Conservation (phyloP, 2,797 vertebrate genomes). For the Cetoscarus ocellatus region DNA sequence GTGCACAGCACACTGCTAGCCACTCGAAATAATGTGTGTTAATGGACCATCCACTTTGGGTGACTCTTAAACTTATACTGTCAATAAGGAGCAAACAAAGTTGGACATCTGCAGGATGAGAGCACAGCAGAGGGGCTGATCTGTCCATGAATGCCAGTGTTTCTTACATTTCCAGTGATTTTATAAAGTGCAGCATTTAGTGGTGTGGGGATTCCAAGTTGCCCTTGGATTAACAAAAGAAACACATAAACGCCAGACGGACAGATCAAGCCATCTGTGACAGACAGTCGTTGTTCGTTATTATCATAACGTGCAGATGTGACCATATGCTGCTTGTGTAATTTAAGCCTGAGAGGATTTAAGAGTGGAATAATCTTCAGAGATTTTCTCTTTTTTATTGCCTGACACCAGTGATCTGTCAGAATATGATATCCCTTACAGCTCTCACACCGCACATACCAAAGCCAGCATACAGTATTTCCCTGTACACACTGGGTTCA, state of each 20-base stretch:
- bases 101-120: constrained; percentile 34
- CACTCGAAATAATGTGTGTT: constrained; percentile 48
- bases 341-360: constrained; percentile 44
- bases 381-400: constrained; percentile 38
- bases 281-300: constrained; percentile 25
- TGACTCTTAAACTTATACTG: constrained; percentile 46
- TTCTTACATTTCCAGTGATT: constrained; percentile 24
- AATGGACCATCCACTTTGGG: constrained; percentile 53
- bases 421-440: constrained; percentile 24
- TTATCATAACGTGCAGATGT: constrained; percentile 37
- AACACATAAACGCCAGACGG: constrained; percentile 8
- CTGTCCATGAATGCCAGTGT: not conserved
- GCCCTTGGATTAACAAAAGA: constrained; percentile 31
- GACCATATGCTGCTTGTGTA: constrained; percentile 9
- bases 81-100: constrained; percentile 47
- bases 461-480: not conserved
- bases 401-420: constrained; percentile 52
- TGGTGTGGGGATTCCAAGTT: not conserved
- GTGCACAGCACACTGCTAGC: constrained; percentile 33
- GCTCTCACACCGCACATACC: constrained; percentile 12
- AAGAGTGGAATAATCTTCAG: constrained; percentile 28
- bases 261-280: constrained; percentile 10
- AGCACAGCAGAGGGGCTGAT: constrained; percentile 16
- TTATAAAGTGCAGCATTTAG: constrained; percentile 44
- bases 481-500: constrained; percentile 20